Percentiles rank a stretch among this genome's conserved stretches.
Evolutionary conservation across 2,113 vertebrate genomes (phyloP).

Genomic region (Falco punctatus): DNA sequence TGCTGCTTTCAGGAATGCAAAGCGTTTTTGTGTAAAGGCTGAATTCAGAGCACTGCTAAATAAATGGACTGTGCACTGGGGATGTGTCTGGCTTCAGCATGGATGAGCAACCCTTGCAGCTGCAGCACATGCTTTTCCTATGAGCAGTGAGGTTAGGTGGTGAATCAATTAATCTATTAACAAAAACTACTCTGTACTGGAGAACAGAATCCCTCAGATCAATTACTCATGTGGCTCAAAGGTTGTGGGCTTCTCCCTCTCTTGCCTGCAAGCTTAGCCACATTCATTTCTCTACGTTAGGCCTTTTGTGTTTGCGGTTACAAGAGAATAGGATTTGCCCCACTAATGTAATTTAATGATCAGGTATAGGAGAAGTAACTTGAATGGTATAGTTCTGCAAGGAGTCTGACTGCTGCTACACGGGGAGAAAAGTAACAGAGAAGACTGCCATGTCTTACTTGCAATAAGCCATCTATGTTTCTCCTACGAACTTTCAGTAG

Average conservation of each 20-base stretch:
- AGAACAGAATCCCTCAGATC: not conserved
- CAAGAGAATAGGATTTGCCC: not conserved
- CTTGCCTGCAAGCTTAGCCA: not conserved
- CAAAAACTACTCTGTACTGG: not conserved
- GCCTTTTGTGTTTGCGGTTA: not conserved
- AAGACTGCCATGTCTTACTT: not conserved
- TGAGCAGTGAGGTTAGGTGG: not conserved
- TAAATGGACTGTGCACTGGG: not conserved
- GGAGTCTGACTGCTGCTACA: not conserved
- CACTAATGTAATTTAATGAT: not conserved
- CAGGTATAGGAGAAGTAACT: not conserved
- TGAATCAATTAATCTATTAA: not conserved
- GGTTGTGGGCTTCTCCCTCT: not conserved
- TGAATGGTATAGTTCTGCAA: not conserved
- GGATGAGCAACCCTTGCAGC: conserved; percentile 8
- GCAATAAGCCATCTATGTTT: rapidly evolving
- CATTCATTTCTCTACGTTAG: not conserved
- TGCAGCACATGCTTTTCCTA: not conserved
- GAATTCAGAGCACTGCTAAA: not conserved
- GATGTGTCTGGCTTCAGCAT: not conserved
- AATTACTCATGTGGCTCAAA: not conserved
- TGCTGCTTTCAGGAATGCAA: not conserved
- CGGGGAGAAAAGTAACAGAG: not conserved
- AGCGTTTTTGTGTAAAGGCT: not conserved
- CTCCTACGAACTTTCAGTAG: not conserved